These are phyloP conservation scores for Nothobranchius furzeri DNA, from an alignment of 2,113 vertebrate species.

Conservation along the genomic window DNA sequence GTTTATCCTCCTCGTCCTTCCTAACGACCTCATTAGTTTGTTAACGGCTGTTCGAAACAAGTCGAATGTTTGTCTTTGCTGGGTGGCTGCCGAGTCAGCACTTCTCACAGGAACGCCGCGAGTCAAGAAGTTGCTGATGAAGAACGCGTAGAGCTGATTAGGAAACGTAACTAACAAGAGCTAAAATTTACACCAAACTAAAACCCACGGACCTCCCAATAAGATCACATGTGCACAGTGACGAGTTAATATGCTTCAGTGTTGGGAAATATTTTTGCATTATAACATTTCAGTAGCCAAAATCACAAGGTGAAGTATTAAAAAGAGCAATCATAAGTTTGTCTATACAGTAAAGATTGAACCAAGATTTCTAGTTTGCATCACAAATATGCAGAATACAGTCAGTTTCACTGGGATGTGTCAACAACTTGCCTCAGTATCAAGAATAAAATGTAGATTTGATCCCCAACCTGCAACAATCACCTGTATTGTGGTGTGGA, in stretches of 20 bases:
- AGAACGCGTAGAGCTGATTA: not conserved
- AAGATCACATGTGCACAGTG: too few relatives aligned
- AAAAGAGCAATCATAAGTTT: not conserved
- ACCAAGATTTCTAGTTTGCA: not conserved
- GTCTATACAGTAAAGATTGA: too few relatives aligned
- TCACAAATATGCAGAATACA: not conserved
- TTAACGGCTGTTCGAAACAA: slow-evolving; percentile 11
- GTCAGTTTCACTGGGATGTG: not conserved
- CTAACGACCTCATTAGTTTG: slow-evolving; percentile 27
- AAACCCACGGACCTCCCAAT: too few relatives aligned
- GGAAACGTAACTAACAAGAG: not conserved
- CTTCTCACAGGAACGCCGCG: not conserved
- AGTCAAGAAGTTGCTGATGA: not conserved
- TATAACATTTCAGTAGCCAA: too few relatives aligned
- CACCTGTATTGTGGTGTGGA: too few relatives aligned
- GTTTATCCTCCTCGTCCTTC: slow-evolving; percentile 27
- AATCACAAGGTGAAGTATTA: not conserved
- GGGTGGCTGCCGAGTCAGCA: slow-evolving; percentile 19
- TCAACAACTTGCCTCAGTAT: not conserved
- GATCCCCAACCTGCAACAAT: not conserved
- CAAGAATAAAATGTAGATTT: not conserved
- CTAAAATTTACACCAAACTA: not conserved
- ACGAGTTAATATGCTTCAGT: too few relatives aligned
- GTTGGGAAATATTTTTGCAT: too few relatives aligned
- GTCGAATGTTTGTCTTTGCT: slow-evolving; percentile 20